phyloP scores from a whole-genome alignment of 2,888 invertebrate species.

The Drosophila austrosaltans region DNA sequence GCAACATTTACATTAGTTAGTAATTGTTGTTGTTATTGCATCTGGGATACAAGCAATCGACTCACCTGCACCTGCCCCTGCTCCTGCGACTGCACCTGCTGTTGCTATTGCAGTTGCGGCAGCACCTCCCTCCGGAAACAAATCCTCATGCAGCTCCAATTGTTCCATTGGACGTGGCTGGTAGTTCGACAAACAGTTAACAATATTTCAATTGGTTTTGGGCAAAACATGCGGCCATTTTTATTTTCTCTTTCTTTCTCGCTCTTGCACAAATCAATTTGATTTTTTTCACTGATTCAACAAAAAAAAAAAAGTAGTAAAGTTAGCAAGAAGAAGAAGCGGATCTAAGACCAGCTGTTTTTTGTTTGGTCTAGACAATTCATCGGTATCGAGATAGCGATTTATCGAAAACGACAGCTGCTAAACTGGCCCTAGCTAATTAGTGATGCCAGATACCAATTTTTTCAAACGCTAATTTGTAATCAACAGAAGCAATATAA shows the following conservation, averaged over 20 bases:
- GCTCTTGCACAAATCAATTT: slow-evolving; percentile 11
- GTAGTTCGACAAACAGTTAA: background rate
- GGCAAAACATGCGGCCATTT: slow-evolving; percentile 43
- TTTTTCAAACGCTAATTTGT: no score
- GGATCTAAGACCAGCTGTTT: slow-evolving; percentile 59
- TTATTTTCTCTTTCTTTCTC: slow-evolving; percentile 21
- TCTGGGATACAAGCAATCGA: background rate
- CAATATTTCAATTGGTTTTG: slow-evolving; percentile 33
- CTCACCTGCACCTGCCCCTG: slow-evolving; percentile 34
- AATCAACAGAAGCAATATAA: no score
- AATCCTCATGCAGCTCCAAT: slow-evolving; percentile 56
- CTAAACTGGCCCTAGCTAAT: background rate
- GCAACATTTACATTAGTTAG: slow-evolving; percentile 2
- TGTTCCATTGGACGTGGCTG: slow-evolving; percentile 54
- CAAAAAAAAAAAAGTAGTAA: slow-evolving; percentile 40
- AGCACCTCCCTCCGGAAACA: slow-evolving; percentile 30
- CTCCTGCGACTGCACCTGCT: background rate
- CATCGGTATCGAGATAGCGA: slow-evolving; percentile 11
- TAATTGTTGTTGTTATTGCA: slow-evolving; percentile 5
- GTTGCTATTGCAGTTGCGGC: slow-evolving; percentile 2
- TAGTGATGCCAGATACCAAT: background rate
- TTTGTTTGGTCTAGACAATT: slow-evolving; percentile 59
- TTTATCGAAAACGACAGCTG: background rate
- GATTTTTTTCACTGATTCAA: slow-evolving; percentile 7
- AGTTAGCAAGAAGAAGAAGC: slow-evolving; percentile 61